phyloP scores from a whole-genome alignment of 2,113 vertebrate genomes.

The Xiphorhynchus elegans region DNA sequence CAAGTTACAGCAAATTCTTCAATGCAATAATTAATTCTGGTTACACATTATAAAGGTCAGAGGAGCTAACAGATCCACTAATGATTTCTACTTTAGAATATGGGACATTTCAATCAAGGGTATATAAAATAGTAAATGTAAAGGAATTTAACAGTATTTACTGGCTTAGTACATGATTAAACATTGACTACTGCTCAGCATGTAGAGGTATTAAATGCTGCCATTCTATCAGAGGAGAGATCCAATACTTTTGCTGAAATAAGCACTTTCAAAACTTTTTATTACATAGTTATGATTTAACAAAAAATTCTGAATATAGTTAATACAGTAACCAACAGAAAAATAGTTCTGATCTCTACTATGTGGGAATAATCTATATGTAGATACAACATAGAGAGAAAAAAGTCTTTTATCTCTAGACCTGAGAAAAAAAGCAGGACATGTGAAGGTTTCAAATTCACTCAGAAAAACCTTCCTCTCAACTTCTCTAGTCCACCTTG shows the following conservation, averaged over 20 bases:
- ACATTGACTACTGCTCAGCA: background rate
- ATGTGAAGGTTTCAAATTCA: background rate
- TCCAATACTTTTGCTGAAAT: background rate
- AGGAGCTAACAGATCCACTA: conserved; percentile 40
- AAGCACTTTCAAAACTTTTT: background rate
- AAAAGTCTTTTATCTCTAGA: background rate
- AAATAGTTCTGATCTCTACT: background rate
- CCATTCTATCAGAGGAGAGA: background rate
- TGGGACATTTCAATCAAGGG: conserved; percentile 22
- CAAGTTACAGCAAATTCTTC: conserved; percentile 56
- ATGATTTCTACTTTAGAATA: conserved; percentile 51
- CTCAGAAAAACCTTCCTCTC: background rate
- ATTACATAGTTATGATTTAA: background rate
- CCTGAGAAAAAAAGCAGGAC: background rate
- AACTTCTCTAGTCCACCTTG: background rate
- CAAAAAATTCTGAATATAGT: background rate
- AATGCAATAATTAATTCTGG: conserved; percentile 63
- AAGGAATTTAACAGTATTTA: conserved; percentile 39
- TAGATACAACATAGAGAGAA: background rate
- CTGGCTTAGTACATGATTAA: background rate
- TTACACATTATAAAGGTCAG: conserved; percentile 59
- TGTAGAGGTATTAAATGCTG: background rate
- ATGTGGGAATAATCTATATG: background rate
- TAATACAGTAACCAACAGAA: background rate
- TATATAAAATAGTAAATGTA: conserved; percentile 12